phyloP scores from a whole-genome alignment of 2,797 vertebrate species.

The Phataginus tricuspis region DNA sequence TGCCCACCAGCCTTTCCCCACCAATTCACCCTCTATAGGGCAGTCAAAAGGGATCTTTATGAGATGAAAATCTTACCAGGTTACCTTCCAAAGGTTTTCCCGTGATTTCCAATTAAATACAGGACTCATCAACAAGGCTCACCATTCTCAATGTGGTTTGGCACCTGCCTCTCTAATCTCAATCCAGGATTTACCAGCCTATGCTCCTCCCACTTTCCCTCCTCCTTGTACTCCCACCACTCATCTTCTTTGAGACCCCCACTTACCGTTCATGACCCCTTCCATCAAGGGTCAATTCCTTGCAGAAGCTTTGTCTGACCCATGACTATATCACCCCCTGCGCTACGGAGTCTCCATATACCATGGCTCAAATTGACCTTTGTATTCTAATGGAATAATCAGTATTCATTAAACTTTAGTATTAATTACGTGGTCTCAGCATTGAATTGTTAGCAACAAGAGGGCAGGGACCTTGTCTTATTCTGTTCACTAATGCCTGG shows the following conservation, averaged over 20 bases:
- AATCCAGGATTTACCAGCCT: neutral
- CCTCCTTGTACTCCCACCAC: neutral
- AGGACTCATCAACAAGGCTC: neutral
- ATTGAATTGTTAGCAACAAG: neutral
- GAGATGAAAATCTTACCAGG: neutral
- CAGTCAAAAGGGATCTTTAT: neutral
- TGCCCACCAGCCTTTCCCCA: neutral
- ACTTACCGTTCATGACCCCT: neutral
- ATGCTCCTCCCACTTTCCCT: neutral
- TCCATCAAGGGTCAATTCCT: neutral
- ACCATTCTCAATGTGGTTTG: neutral
- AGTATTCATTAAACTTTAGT: neutral
- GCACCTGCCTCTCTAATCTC: neutral
- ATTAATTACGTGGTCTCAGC: neutral
- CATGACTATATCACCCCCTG: neutral
- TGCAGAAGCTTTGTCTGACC: neutral
- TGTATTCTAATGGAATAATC: neutral
- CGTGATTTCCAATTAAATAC: neutral
- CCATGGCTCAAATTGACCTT: neutral
- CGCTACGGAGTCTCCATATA: neutral
- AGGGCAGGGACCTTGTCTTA: neutral
- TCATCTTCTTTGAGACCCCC: neutral
- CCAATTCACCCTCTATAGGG: neutral
- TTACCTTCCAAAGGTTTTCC: neutral
- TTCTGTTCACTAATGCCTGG: neutral